Conservation (phyloP, 2,888 invertebrate species). For the Rhagonycha fulva region DNA sequence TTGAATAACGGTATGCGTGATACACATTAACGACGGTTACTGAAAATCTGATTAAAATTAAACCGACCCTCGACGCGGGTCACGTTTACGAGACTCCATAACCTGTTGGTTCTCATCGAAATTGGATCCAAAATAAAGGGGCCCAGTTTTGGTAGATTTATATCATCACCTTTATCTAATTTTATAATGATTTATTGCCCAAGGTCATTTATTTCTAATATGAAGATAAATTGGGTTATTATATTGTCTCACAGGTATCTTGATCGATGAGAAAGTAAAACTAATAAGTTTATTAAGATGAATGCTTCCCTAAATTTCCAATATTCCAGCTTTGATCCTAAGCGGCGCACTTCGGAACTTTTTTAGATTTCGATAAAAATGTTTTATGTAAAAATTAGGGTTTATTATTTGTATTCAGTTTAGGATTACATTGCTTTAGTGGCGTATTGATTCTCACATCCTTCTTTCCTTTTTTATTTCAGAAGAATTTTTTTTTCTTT, state of each 20-base stretch:
- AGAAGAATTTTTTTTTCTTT: too few relatives aligned
- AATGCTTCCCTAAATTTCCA: neutral
- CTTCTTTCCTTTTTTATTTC: too few relatives aligned
- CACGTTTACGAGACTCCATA: conserved; percentile 35
- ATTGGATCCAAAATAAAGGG: conserved; percentile 32
- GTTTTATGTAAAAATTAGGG: too few relatives aligned
- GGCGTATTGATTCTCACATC: too few relatives aligned
- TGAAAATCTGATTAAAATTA: conserved; percentile 39
- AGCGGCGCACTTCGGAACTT: neutral
- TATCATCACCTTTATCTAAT: conserved; percentile 25
- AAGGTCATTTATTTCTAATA: conserved; percentile 12
- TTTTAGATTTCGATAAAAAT: too few relatives aligned
- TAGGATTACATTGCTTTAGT: too few relatives aligned
- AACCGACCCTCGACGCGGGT: conserved; percentile 39
- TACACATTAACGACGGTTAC: conserved; percentile 26
- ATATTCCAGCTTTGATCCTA: neutral
- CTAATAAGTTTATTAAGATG: neutral
- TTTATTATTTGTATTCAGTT: too few relatives aligned
- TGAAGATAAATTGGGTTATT: conserved; percentile 19
- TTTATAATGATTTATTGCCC: conserved; percentile 24
- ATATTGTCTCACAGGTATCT: conserved; percentile 6
- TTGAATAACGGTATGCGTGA: conserved; percentile 26
- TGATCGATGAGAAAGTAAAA: neutral
- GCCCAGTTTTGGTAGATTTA: conserved; percentile 30
- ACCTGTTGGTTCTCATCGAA: conserved; percentile 38